Conservation (phyloP, 2,888 invertebrate genomes). For the Hyles lineata region DNA sequence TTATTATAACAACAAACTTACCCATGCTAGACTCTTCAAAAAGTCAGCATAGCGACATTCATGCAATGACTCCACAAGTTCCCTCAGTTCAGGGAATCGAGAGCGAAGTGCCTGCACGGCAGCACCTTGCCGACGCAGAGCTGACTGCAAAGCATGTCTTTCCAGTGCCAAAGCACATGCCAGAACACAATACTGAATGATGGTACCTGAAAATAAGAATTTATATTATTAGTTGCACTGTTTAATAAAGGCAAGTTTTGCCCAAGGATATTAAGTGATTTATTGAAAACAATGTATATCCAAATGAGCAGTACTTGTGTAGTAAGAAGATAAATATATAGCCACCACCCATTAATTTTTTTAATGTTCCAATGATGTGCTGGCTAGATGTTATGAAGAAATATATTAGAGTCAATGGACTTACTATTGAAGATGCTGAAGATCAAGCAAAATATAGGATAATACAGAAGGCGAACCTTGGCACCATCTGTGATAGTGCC, state of each 20-base stretch:
- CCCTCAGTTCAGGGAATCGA: constrained; percentile 85
- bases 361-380: too few species aligned
- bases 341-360: too few species aligned
- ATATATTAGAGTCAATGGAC: too few species aligned
- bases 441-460: too few species aligned
- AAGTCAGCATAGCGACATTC: constrained; percentile 98
- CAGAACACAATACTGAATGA: constrained; percentile 84
- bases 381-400: too few species aligned
- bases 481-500: too few species aligned
- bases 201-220: constrained; percentile 79
- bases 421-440: too few species aligned
- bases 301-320: too few species aligned
- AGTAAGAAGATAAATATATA: too few species aligned
- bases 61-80: constrained; percentile 91
- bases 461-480: too few species aligned
- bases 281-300: too few species aligned
- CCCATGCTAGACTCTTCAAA: constrained; percentile 83
- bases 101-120: constrained; percentile 91
- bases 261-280: too few species aligned
- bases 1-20: constrained; percentile 42
- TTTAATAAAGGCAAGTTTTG: background rate
- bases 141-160: constrained; percentile 82
- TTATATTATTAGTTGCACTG: background rate
- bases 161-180: constrained; percentile 85
- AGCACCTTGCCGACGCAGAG: constrained; percentile 85